Percentiles rank a stretch among this genome's conserved stretches.
phyloP scores from a whole-genome alignment of 2,113 vertebrate species.

The Dasyornis broadbenti region DNA sequence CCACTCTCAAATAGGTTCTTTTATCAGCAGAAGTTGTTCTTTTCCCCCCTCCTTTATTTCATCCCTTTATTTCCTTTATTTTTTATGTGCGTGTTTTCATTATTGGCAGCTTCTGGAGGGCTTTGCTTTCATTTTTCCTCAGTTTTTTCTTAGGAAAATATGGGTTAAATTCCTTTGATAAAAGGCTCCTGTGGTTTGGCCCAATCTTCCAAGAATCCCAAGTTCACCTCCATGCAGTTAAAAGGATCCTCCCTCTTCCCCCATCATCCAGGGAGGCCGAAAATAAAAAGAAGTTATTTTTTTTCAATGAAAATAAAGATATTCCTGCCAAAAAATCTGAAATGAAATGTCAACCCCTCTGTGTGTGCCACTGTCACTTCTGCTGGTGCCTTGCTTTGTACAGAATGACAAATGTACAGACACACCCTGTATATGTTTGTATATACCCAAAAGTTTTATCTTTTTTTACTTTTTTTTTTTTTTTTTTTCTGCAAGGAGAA shows the following conservation, averaged over 20 bases:
- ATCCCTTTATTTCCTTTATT: neutral
- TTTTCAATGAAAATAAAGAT: neutral
- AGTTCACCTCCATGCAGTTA: neutral
- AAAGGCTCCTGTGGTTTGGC: neutral
- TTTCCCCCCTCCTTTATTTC: neutral
- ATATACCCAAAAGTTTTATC: neutral
- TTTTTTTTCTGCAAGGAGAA: neutral
- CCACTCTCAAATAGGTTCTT: neutral
- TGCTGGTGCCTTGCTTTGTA: slow-evolving; percentile 51
- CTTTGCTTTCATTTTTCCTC: neutral
- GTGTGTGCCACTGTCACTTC: neutral
- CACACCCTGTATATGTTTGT: neutral
- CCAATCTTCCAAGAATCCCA: neutral
- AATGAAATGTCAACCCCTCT: neutral
- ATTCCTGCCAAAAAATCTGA: neutral
- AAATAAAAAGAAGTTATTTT: neutral
- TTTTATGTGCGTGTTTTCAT: neutral
- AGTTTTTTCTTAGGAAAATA: neutral
- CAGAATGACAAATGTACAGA: slow-evolving; percentile 31
- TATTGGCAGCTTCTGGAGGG: neutral
- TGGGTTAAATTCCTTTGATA: neutral
- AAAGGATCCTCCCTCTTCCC: neutral
- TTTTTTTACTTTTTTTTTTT: slow-evolving; percentile 9
- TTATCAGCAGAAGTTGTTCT: neutral
- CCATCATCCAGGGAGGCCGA: neutral